Conservation (phyloP, 1,140 invertebrate species). For the Mesaphorura yosii region DNA sequence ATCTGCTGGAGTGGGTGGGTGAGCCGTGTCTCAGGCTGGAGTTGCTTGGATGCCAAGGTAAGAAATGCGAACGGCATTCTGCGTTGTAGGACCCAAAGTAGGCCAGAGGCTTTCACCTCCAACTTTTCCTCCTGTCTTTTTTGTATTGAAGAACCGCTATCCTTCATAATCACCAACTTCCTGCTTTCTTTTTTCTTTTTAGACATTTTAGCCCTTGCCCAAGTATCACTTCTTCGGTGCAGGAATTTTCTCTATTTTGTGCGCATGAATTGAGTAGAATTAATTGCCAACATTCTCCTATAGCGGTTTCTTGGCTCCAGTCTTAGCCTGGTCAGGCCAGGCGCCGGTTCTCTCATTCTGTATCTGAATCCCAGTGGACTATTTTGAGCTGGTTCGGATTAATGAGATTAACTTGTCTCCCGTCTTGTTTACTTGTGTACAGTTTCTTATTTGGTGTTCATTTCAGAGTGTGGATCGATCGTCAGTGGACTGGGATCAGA, state of each 20-base stretch:
- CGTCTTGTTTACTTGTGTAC: no score
- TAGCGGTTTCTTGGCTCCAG: no score
- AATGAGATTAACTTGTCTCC: no score
- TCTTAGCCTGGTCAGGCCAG: no score
- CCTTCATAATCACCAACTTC: neutral
- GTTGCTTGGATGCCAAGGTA: slow-evolving; percentile 48
- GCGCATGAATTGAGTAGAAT: no score
- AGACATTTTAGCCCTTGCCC: no score
- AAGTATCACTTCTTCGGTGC: no score
- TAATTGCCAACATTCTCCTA: no score
- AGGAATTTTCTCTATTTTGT: no score
- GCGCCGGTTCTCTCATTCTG: no score
- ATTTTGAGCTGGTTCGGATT: no score
- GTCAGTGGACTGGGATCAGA: slow-evolving; percentile 43
- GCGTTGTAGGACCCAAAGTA: neutral
- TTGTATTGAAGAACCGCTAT: neutral
- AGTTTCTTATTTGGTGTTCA: neutral
- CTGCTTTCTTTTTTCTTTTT: neutral
- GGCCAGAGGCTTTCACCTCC: neutral
- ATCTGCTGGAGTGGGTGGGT: slow-evolving; percentile 42
- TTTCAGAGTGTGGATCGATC: slow-evolving; percentile 44
- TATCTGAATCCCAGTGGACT: no score
- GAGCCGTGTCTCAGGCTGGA: slow-evolving; percentile 47
- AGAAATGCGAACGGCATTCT: slow-evolving; percentile 26
- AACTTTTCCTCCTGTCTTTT: neutral